Evolutionary conservation across 2,888 invertebrate genomes (phyloP).

Genomic region (Andrena fulva): DNA sequence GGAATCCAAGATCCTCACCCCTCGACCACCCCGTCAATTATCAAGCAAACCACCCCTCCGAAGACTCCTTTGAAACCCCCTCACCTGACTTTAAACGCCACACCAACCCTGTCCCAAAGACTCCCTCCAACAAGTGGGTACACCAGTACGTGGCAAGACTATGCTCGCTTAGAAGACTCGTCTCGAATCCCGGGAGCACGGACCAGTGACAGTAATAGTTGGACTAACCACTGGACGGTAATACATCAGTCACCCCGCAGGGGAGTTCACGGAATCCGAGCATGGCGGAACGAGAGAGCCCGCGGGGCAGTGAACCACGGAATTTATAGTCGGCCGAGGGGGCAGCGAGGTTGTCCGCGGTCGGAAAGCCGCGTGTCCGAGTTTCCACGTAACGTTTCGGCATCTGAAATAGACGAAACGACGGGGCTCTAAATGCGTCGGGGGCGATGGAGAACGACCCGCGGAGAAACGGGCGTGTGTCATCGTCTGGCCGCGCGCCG

Average conservation of each 20-base stretch:
- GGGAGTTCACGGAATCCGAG: conserved; percentile 31
- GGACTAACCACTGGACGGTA: conserved; percentile 14
- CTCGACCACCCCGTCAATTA: neutral
- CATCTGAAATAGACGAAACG: conserved; percentile 74
- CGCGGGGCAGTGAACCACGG: conserved; percentile 49
- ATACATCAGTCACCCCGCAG: conserved; percentile 9
- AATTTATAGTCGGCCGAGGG: conserved; percentile 45
- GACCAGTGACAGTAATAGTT: conserved; percentile 24
- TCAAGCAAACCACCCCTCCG: too few species aligned
- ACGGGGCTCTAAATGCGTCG: conserved; percentile 73
- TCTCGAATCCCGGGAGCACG: neutral
- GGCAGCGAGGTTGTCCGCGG: neutral
- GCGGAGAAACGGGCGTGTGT: conserved; percentile 64
- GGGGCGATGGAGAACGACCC: conserved; percentile 24
- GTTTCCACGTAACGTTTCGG: conserved; percentile 46
- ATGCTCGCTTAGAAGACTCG: neutral
- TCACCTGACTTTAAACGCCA: neutral
- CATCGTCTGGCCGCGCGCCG: conserved; percentile 78
- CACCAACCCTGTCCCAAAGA: neutral
- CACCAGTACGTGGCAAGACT: neutral
- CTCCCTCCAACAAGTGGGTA: neutral
- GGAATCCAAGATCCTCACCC: neutral
- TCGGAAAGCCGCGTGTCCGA: conserved; percentile 31
- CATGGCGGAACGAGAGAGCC: conserved; percentile 35
- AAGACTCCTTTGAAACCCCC: neutral